Base-by-base conservation (phyloP, 2,797 vertebrate species). In the Tokudaia tokunoshimensis region DNA sequence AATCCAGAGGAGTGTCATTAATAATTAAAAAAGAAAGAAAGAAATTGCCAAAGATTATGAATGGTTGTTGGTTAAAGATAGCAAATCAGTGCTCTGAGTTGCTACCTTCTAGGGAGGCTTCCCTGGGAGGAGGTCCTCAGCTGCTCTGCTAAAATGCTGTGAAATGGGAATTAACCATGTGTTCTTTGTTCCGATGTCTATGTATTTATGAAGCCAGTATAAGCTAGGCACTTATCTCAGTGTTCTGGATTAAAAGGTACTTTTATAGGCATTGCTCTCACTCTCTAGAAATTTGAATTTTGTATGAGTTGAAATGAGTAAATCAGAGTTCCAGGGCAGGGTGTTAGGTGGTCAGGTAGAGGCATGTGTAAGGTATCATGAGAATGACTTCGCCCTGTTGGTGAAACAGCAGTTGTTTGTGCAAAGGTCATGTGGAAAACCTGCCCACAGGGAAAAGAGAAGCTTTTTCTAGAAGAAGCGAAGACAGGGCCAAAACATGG, bases 211-310 rank as follows among this genome's bases (percentile, higher is more conserved):
- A 79, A 88, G 13, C 41, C 59, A 88, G 72, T 91, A 29, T 74
- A 59, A 89, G 31, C 57, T 19, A 63, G 20, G 4, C 37, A 76
- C 12, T 72, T 61, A 44, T 29, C 72, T 96, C 4, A 2, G 15
- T 20, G 10, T 70, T 86, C 85, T 95, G 29, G 12, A 76, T 41
- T 50, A 80, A 89, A 87, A 81, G 29, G 19, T 89, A 6, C 20
- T 37, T 83, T 81, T 67, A 37, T 41, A 94, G 22, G 15, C 34
- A 41, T 94, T 96, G 65, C 12, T 75, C 47, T 65, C 92, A 34
- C 4, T 52, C 8, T 86, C 44, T 26, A 41, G 74, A 93, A 88
- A 79, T 80, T 6, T 41, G 17, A 15, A 65, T 31, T 81, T 72
- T 44, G 17, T 87, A 7, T 20, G 57, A 41, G 10, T 24, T 80